These are phyloP conservation scores for Stomorhina lunata DNA, from an alignment of 2,888 invertebrate species.

Conservation along the genomic window DNA sequence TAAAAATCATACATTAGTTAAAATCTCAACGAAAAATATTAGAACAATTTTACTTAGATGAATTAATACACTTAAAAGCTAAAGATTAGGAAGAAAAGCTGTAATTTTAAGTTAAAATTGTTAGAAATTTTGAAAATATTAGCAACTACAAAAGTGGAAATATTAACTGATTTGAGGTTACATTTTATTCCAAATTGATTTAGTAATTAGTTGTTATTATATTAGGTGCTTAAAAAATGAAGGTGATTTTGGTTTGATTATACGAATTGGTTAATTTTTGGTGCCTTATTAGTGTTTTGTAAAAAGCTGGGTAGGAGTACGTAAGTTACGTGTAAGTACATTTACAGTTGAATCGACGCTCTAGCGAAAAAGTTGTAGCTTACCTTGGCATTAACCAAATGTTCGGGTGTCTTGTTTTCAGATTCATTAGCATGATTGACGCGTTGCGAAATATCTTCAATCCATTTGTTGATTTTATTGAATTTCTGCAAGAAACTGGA, in stretches of 20 bases:
- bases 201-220: slow-evolving; percentile 31
- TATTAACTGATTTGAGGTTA: neutral
- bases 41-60: neutral
- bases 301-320: slow-evolving; percentile 20
- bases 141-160: neutral
- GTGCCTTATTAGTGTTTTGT: slow-evolving; percentile 33
- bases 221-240: slow-evolving; percentile 51
- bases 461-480: slow-evolving; percentile 87
- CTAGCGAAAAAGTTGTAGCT: slow-evolving; percentile 72
- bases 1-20: neutral
- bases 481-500: slow-evolving; percentile 88
- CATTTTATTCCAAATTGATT: neutral
- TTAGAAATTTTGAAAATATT: slow-evolving; percentile 17
- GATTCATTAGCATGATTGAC: slow-evolving; percentile 85
- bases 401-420: slow-evolving; percentile 88
- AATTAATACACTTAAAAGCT: slow-evolving; percentile 19
- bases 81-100: neutral
- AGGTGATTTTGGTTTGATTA: slow-evolving; percentile 28
- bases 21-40: neutral
- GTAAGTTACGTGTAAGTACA: no score
- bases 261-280: slow-evolving; percentile 44
- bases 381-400: slow-evolving; percentile 88
- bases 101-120: slow-evolving; percentile 17
- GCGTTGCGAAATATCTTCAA: slow-evolving; percentile 85
- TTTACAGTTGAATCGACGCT: slow-evolving; percentile 38